Evolutionary conservation across 2,113 vertebrate genomes (phyloP).

Genomic region (Coregonus clupeaformis): DNA sequence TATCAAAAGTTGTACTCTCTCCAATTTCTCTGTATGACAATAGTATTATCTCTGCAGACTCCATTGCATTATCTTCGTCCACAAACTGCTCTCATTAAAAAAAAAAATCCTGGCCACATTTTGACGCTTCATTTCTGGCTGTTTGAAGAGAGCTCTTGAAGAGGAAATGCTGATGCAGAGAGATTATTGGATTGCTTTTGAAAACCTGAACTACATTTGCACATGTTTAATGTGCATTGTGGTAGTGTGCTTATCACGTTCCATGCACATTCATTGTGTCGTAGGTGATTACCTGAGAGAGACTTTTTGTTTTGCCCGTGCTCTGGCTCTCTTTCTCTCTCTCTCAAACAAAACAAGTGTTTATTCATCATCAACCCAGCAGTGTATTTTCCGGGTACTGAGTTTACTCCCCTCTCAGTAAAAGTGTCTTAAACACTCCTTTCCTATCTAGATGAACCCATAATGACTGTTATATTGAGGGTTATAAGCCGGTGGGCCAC

Average conservation of each 20-base stretch:
- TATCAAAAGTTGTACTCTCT: no score
- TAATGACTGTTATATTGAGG: background rate
- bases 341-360: background rate
- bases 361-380: background rate
- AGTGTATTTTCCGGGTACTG: background rate
- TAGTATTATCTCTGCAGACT: no score
- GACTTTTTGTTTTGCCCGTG: background rate
- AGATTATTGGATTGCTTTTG: no score
- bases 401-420: background rate
- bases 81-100: no score
- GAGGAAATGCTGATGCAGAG: background rate
- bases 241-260: background rate
- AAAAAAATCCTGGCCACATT: no score
- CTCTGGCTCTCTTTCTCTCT: background rate
- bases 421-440: background rate
- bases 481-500: background rate
- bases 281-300: conserved; percentile 6
- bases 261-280: background rate
- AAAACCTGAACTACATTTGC: conserved; percentile 13
- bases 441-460: conserved; percentile 6
- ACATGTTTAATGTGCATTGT: background rate
- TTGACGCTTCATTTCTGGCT: background rate
- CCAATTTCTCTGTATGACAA: no score
- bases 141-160: conserved; percentile 3
- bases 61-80: no score